phyloP scores from a whole-genome alignment of 2,888 invertebrate species.

The Sympetrum striolatum region DNA sequence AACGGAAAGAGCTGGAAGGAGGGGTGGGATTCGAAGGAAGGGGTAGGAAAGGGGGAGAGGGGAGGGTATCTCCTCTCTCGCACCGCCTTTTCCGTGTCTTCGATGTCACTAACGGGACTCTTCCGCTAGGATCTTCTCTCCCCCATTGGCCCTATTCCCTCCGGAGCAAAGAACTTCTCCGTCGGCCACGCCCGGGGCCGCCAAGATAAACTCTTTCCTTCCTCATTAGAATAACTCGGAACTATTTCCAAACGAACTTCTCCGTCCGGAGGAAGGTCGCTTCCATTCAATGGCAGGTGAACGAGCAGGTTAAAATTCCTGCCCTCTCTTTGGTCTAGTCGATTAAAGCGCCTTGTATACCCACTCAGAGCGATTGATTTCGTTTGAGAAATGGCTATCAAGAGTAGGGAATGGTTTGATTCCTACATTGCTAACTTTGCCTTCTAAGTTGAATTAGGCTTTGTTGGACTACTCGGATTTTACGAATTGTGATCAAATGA shows the following conservation, averaged over 20 bases:
- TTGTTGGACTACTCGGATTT: no score
- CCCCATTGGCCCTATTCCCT: no score
- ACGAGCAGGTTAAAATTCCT: no score
- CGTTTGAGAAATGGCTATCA: no score
- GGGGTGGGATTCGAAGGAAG: background rate
- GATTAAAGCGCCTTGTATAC: no score
- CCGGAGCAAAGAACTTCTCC: background rate
- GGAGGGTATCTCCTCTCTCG: background rate
- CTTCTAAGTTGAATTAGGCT: no score
- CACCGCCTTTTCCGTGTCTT: conserved; percentile 32
- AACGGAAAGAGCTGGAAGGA: background rate
- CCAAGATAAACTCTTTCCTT: background rate
- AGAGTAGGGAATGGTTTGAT: no score
- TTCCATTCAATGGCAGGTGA: background rate
- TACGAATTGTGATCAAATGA: no score
- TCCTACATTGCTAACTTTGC: no score
- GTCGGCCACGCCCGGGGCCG: background rate
- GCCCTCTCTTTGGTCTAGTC: no score
- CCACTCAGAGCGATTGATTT: no score
- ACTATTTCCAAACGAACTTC: background rate
- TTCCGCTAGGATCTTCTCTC: background rate
- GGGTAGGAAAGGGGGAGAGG: background rate
- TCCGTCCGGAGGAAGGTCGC: background rate
- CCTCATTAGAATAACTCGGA: background rate
- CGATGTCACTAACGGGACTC: background rate